These are phyloP conservation scores for Eupeodes latifasciatus DNA, from an alignment of 2,888 invertebrate genomes.

Conservation along the genomic window DNA sequence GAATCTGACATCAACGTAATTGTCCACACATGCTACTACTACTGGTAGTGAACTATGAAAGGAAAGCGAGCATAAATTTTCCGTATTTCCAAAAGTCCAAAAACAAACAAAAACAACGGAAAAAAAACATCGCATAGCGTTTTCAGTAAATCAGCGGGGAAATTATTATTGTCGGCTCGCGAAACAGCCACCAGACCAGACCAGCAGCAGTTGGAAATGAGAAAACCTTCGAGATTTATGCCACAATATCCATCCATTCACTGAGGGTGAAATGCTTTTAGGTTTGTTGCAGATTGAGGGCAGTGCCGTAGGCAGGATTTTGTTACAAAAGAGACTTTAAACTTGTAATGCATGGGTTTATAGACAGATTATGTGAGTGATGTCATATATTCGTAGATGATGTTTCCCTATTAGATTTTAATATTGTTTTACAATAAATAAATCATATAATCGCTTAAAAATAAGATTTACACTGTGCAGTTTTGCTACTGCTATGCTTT, in stretches of 20 bases:
- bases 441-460: too few relatives aligned
- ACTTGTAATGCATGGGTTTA: too few relatives aligned
- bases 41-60: conserved; percentile 11
- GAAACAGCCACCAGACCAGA: conserved; percentile 33
- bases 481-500: too few relatives aligned
- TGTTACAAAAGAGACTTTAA: neutral
- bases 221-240: conserved; percentile 61
- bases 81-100: neutral
- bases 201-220: conserved; percentile 46
- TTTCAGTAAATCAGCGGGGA: conserved; percentile 66
- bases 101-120: neutral
- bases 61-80: conserved; percentile 9
- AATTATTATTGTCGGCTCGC: conserved; percentile 69
- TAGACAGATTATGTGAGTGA: too few relatives aligned
- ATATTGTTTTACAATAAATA: too few relatives aligned
- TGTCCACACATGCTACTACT: conserved; percentile 48
- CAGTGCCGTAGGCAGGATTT: neutral
- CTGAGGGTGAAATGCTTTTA: neutral
- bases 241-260: conserved; percentile 52
- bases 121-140: conserved; percentile 45
- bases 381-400: too few relatives aligned
- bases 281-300: neutral
- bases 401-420: too few relatives aligned
- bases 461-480: too few relatives aligned
- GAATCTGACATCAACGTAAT: conserved; percentile 43